Evolutionary conservation across 2,888 invertebrate genomes (phyloP), one percentile per base, ranked within the genome.

Genomic region (Nomada ferruginata): DNA sequence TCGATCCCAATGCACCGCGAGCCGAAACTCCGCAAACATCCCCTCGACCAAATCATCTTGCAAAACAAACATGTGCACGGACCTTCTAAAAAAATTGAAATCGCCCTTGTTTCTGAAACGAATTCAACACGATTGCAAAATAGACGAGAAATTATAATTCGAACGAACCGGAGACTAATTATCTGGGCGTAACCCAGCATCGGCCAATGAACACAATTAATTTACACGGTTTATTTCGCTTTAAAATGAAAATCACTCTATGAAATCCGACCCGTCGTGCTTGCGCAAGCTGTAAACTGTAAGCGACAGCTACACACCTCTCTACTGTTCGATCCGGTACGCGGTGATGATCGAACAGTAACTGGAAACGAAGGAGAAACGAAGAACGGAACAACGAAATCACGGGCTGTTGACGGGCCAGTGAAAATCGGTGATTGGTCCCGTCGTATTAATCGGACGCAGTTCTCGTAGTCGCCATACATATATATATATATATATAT

Each of bases 371-470:
- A 65, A 29, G 20, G 20, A 10, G 11, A 50, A 63, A 29, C 11
- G 7, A 44, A 20, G 63, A 52, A 26, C 15, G n/a, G 26, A 47
- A 23, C 63, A 61, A 47, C 26, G 52, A 60, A 66, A 60, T 42
- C 47, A 44, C 20, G 50, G 50, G n/a, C 5, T 7, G 36, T n/a
- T 23, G 68, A n/a, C 52, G 55, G n/a, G 18, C 4, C 20, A 29
- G 53, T 18, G 53, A 66, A 55, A 66, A 79, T 65, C 20, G 42
- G 18, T 59, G 66, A 80, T 80, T 68, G 57, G 63, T 23, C 26
- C 66, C 20, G 70, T 66, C 52, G 71, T 71, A 82, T 78, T 82
- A 83, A 82, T 78, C 78, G 78, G 52, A 36, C 53, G 71, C 44
- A 50, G 64, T 63, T 74, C n/a, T 68, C 52, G 47, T 61, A 66